These are phyloP conservation scores for Puntigrus tetrazona DNA, from an alignment of 2,113 vertebrate genomes.

Conservation along the genomic window DNA sequence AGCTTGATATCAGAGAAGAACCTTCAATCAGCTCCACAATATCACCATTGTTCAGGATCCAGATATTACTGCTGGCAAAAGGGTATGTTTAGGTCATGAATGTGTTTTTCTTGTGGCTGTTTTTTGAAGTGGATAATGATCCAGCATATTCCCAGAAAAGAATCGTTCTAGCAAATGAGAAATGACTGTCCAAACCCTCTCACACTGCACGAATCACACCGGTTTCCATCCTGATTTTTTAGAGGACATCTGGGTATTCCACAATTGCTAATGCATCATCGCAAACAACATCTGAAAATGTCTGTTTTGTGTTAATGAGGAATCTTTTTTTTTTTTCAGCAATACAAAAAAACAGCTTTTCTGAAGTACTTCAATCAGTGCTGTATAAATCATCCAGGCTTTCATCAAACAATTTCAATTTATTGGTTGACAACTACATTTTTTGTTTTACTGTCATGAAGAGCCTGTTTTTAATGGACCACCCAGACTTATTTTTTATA, in stretches of 20 bases:
- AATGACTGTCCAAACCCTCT: background rate
- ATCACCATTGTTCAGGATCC: background rate
- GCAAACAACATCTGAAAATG: background rate
- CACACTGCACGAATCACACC: background rate
- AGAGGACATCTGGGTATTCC: background rate
- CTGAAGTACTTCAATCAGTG: background rate
- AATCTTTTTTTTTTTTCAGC: background rate
- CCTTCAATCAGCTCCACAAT: background rate
- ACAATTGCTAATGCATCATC: constrained; percentile 14
- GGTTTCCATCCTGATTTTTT: constrained; percentile 8
- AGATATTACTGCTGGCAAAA: background rate
- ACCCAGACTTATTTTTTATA: background rate
- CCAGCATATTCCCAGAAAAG: background rate
- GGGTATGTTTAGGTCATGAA: background rate
- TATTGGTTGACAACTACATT: background rate
- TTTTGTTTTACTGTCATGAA: background rate
- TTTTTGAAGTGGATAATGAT: constrained; percentile 23
- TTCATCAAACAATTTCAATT: background rate
- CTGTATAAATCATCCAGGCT: background rate
- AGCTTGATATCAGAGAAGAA: background rate
- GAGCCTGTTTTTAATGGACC: background rate
- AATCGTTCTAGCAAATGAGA: background rate
- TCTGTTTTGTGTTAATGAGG: constrained; percentile 4
- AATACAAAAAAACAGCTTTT: background rate
- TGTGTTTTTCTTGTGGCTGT: background rate